These are phyloP conservation scores for Drosophila robusta DNA, from an alignment of 2,888 invertebrate genomes.

Conservation along the genomic window DNA sequence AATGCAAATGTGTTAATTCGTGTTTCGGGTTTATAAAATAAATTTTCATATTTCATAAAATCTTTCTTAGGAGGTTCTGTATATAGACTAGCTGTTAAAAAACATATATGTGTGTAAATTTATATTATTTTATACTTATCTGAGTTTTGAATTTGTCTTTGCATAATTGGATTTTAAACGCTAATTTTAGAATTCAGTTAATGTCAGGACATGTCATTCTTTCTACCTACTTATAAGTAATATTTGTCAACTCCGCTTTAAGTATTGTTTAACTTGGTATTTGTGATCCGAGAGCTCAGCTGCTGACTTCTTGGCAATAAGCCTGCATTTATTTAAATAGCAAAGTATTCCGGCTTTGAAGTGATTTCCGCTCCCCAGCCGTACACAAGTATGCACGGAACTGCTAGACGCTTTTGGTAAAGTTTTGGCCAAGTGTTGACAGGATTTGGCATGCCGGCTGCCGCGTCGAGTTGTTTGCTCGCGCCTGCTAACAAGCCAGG, in stretches of 20 bases:
- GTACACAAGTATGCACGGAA: neutral
- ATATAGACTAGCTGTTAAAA: too few species aligned
- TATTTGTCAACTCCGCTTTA: neutral
- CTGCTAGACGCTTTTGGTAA: slow-evolving; percentile 3
- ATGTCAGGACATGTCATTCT: too few species aligned
- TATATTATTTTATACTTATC: too few species aligned
- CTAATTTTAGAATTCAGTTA: too few species aligned
- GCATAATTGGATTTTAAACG: too few species aligned
- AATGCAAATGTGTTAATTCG: too few species aligned
- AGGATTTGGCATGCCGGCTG: slow-evolving; percentile 33
- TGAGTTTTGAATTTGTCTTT: too few species aligned
- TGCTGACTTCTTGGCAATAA: slow-evolving; percentile 8
- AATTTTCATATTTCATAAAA: too few species aligned
- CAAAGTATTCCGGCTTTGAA: slow-evolving; percentile 14
- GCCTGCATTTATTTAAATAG: slow-evolving; percentile 1
- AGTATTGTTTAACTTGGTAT: neutral
- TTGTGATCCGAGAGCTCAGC: neutral
- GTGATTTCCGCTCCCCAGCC: slow-evolving; percentile 5
- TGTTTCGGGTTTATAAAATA: too few species aligned
- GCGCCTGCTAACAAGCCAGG: slow-evolving; percentile 68
- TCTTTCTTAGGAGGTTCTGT: too few species aligned
- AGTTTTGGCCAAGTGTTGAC: slow-evolving; percentile 43
- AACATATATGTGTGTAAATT: too few species aligned
- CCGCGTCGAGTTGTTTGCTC: slow-evolving; percentile 48
- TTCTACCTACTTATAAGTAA: too few species aligned